phyloP scores from a whole-genome alignment of 2,888 invertebrate species.

The Cephus nigrinus region DNA sequence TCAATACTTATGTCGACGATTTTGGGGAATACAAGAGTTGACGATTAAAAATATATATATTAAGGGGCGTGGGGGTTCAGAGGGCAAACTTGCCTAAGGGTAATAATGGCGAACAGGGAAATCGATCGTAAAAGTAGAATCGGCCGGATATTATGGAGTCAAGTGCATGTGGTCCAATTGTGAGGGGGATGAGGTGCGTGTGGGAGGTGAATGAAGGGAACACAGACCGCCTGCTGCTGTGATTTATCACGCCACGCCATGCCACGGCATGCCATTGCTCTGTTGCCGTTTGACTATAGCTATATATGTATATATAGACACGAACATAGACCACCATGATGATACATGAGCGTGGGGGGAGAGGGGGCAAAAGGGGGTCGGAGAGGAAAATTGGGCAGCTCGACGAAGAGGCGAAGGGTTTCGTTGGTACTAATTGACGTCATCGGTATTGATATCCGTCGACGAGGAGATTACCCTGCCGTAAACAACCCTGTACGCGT shows the following conservation, averaged over 20 bases:
- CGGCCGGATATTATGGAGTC: conserved; percentile 44
- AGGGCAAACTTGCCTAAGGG: neutral
- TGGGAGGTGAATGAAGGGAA: conserved; percentile 58
- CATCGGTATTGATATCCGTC: conserved; percentile 66
- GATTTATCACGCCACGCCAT: conserved; percentile 60
- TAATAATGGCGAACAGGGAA: neutral
- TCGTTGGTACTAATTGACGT: conserved; percentile 65
- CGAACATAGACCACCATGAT: conserved; percentile 55
- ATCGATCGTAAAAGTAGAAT: neutral
- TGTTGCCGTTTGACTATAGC: neutral
- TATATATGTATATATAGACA: neutral
- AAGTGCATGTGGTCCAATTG: conserved; percentile 54
- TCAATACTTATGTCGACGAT: neutral
- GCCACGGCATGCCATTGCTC: conserved; percentile 43
- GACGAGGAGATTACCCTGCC: conserved; percentile 64
- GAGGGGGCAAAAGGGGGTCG: neutral
- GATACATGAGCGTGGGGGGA: conserved; percentile 50
- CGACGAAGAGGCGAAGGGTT: conserved; percentile 33
- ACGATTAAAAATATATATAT: neutral
- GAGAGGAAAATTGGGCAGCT: conserved; percentile 20
- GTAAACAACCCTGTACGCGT: conserved; percentile 57
- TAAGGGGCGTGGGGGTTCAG: neutral
- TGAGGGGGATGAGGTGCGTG: conserved; percentile 28
- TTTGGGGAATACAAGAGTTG: neutral
- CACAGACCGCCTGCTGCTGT: conserved; percentile 60